phyloP scores from a whole-genome alignment of 2,888 invertebrate species.

The Parelbella ahira region DNA sequence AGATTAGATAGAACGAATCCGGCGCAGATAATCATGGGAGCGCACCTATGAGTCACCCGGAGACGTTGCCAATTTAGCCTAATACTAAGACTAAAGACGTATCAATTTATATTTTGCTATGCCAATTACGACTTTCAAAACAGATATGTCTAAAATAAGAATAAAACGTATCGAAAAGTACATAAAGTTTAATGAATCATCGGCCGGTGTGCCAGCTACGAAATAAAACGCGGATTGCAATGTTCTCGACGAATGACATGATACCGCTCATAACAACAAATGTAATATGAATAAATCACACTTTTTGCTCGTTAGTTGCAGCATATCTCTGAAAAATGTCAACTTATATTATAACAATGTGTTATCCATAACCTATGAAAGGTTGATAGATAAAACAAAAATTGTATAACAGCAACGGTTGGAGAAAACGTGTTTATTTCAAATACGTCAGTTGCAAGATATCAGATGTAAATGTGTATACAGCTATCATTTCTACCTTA shows the following conservation, averaged over 20 bases:
- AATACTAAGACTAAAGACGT: conserved; percentile 44
- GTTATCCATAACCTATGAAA: too few species aligned
- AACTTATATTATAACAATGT: too few species aligned
- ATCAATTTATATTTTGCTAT: conserved; percentile 39
- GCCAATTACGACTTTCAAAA: conserved; percentile 49
- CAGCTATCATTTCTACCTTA: too few species aligned
- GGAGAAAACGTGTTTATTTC: too few species aligned
- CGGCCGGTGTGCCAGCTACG: conserved; percentile 56
- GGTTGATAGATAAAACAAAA: too few species aligned
- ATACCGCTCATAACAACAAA: too few species aligned
- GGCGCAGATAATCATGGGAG: conserved; percentile 56
- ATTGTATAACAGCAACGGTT: too few species aligned
- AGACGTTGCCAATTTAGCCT: conserved; percentile 58
- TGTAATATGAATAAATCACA: too few species aligned
- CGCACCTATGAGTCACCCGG: conserved; percentile 62
- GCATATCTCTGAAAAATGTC: too few species aligned
- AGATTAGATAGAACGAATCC: conserved; percentile 36
- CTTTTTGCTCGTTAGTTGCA: too few species aligned
- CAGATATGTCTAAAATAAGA: conserved; percentile 33
- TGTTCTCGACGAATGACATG: conserved; percentile 51
- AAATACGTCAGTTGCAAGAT: too few species aligned
- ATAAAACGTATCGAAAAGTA: conserved; percentile 35
- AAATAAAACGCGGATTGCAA: conserved; percentile 62
- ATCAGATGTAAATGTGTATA: too few species aligned
- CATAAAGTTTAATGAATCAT: conserved; percentile 60